A percentile compares a stretch with the other conserved stretches of the same genome.
Conservation (phyloP, 2,888 invertebrate genomes). For the Dolomedes plantarius region DNA sequence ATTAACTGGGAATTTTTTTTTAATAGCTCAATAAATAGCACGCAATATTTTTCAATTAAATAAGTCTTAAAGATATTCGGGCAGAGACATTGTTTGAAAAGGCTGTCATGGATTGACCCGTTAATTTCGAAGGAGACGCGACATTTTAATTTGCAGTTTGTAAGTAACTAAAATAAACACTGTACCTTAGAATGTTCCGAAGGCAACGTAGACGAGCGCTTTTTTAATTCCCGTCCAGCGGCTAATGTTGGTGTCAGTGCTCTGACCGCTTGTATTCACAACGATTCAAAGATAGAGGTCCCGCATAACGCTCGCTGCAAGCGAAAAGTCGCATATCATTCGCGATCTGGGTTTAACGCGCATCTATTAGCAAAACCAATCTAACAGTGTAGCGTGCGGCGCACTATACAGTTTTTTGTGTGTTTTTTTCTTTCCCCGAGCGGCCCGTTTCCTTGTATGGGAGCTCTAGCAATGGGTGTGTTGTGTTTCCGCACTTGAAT, state of each 20-base stretch:
- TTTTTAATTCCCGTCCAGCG: background rate
- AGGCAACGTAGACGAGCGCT: conserved; percentile 10
- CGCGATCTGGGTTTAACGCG: conserved; percentile 47
- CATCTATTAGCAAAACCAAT: conserved; percentile 62
- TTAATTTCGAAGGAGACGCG: too few species aligned
- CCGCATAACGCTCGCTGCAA: conserved; percentile 56
- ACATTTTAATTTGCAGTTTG: too few species aligned
- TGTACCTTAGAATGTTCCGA: too few species aligned
- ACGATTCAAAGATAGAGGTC: conserved; percentile 48
- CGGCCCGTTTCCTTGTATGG: conserved; percentile 18
- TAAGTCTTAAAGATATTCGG: too few species aligned
- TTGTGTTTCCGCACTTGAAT: conserved; percentile 57
- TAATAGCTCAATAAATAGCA: too few species aligned
- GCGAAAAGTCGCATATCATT: conserved; percentile 35
- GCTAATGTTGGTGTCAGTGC: background rate
- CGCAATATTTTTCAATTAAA: too few species aligned
- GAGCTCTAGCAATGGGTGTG: conserved; percentile 42
- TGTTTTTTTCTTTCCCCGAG: background rate
- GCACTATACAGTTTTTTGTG: conserved; percentile 17
- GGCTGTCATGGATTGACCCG: too few species aligned
- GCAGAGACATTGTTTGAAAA: too few species aligned
- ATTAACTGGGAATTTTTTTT: too few species aligned
- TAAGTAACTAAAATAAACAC: too few species aligned
- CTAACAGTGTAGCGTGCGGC: conserved; percentile 36
- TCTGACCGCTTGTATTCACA: conserved; percentile 14